phyloP scores from a whole-genome alignment of 1,140 invertebrate species.

The Elymnias hypermnestra region DNA sequence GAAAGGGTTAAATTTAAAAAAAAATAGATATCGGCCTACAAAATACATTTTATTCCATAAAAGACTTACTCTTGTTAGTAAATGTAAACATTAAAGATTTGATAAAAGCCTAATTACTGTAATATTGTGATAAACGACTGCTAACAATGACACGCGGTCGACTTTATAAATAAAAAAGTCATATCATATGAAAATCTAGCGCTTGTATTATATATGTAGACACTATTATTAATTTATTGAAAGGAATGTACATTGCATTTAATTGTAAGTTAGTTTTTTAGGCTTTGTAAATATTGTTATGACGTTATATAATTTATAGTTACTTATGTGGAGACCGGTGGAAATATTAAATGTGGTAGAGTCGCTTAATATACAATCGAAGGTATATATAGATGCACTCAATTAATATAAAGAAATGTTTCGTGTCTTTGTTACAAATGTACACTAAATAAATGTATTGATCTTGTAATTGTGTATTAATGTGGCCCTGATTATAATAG shows the following conservation, averaged over 20 bases:
- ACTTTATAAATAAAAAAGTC: conserved; percentile 51
- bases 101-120: conserved; percentile 6
- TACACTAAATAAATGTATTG: conserved; percentile 55
- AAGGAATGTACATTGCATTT: conserved; percentile 69
- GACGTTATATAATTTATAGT: conserved; percentile 76
- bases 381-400: conserved; percentile 64
- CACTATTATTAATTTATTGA: conserved; percentile 70
- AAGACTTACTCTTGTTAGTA: conserved; percentile 5
- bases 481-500: conserved; percentile 41
- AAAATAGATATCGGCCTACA: conserved; percentile 23
- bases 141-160: conserved; percentile 17
- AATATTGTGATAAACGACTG: conserved; percentile 48
- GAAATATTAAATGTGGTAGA: conserved; percentile 64
- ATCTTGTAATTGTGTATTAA: conserved; percentile 62
- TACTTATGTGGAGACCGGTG: conserved; percentile 47
- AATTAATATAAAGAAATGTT: conserved; percentile 35
- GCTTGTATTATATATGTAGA: conserved; percentile 73
- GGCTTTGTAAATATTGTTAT: conserved; percentile 76
- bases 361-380: conserved; percentile 57
- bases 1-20: too few species aligned
- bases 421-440: conserved; percentile 55
- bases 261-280: conserved; percentile 69
- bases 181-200: conserved; percentile 69
- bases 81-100: background rate
- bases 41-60: conserved; percentile 3